Base-by-base conservation (phyloP, 2,113 vertebrate genomes). In the Dicentrarchus labrax region DNA sequence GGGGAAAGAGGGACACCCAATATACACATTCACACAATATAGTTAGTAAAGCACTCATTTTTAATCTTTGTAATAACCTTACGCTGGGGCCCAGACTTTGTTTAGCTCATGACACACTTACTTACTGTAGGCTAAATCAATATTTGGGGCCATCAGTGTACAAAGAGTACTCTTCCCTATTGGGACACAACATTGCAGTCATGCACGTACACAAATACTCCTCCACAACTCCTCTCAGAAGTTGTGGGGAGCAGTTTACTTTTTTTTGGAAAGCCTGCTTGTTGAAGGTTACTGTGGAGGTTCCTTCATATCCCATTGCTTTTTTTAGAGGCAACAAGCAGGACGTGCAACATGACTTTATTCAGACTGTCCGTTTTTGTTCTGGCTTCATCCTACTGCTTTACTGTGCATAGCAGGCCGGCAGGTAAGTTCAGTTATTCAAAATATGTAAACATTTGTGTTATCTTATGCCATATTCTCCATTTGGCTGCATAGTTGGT, bases 121-220 rank as follows among this genome's bases (percentile, higher is more conserved):
- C 51, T 45, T 43, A 62, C 62, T 60, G 81, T 22, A 12, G 84
- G 53, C 43, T 36, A 38, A 88, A 91, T 93, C 90, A 92, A 92
- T 91, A 93, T 88, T 91, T 93, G 85, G 15, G 80, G 36, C 8
- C 22, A 57, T 68, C 43, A 43, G 76, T 73, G 87, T 72, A 87
- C 87, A 93, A 73, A 91, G 64, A 80, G 88, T 72, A 72, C 84
- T 67, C 70, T 64, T 76, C 22, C 22, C 50, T 70, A 50, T 54
- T 75, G 64, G 72, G 77, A 85, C 81, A 85, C 48, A 74, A 80
- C 53, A 61, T 36, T 17, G 50, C 15, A 72, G 41, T 84, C 74
- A 69, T 53, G 38, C 62, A 86, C 65, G 21, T 77, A 80, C 72
- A 57, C 62, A 87, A 83, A 88, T 57, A 80, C 53, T 77, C 21